phyloP scores from a whole-genome alignment of 1,140 invertebrate genomes.

The Oryzaephilus surinamensis region DNA sequence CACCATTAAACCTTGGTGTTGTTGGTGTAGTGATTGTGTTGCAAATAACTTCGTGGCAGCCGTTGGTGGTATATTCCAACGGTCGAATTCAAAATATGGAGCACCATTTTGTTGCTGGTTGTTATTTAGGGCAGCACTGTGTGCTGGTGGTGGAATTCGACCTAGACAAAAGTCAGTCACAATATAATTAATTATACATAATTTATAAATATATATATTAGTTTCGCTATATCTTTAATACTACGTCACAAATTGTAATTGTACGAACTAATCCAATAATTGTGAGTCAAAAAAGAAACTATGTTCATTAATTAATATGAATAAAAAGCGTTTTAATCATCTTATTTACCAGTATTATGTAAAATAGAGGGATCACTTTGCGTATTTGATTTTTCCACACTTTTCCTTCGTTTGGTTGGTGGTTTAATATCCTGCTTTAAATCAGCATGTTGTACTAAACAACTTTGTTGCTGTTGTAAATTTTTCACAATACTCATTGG shows the following conservation, averaged over 20 bases:
- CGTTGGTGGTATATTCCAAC: conserved; percentile 59
- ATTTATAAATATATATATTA: too few relatives aligned
- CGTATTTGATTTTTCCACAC: conserved; percentile 42
- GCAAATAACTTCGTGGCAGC: conserved; percentile 54
- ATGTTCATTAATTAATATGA: too few relatives aligned
- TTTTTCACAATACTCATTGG: conserved; percentile 66
- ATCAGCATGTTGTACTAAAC: conserved; percentile 41
- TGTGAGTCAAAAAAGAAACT: too few relatives aligned
- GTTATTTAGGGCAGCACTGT: conserved; percentile 50
- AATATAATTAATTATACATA: too few relatives aligned
- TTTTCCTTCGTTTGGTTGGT: conserved; percentile 39
- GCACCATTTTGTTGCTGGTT: conserved; percentile 50
- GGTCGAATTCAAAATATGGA: conserved; percentile 61
- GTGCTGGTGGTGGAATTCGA: conserved; percentile 59
- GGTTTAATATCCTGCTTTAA: conserved; percentile 39
- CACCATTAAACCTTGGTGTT: conserved; percentile 41
- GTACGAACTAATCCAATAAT: too few relatives aligned
- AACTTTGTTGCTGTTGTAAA: conserved; percentile 50
- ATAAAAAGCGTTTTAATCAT: too few relatives aligned
- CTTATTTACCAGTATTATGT: too few relatives aligned
- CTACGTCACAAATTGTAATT: too few relatives aligned
- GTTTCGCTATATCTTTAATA: too few relatives aligned
- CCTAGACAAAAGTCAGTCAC: too few relatives aligned
- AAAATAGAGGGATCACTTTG: too few relatives aligned
- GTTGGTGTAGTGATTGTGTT: conserved; percentile 50